Conservation (phyloP, 35 echinoderm and acorn worm genomes). For the Ophiothrix spiculata region DNA sequence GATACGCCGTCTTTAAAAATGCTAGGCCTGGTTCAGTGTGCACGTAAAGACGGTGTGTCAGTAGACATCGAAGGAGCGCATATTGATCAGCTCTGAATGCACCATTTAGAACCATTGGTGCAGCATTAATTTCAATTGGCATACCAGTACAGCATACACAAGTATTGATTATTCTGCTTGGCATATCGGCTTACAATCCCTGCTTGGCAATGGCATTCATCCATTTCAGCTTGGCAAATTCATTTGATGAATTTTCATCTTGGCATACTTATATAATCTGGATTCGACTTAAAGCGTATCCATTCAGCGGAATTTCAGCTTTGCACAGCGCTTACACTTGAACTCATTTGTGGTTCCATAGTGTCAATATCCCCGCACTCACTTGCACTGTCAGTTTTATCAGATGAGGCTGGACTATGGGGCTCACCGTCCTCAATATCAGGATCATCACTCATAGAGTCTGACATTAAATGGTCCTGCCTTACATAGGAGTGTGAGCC, state of each 20-base stretch:
- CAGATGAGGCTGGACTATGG: slow-evolving; percentile 69
- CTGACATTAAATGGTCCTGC: slow-evolving; percentile 34
- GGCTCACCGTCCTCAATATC: slow-evolving; percentile 38
- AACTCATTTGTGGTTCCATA: background rate
- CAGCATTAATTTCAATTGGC: no score
- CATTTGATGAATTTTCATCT: background rate
- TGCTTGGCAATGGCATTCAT: no score
- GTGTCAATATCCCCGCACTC: slow-evolving; percentile 37
- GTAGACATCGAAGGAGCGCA: no score
- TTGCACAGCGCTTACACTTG: background rate
- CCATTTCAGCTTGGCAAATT: background rate
- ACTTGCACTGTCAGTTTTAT: slow-evolving; percentile 86
- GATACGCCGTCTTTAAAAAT: no score
- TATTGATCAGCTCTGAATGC: no score
- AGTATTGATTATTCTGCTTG: no score
- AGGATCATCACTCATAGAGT: slow-evolving; percentile 17
- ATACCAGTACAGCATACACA: no score
- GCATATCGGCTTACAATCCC: no score
- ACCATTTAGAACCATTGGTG: no score
- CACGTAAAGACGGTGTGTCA: no score
- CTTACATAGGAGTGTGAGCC: slow-evolving; percentile 60
- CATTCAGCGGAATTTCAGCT: background rate
- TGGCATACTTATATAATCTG: background rate
- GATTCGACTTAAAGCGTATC: background rate
- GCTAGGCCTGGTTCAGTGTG: no score